A percentile compares a stretch with the other conserved stretches of the same genome.
phyloP scores from a whole-genome alignment of 2,113 vertebrate species.

The Nycticorax nycticorax region DNA sequence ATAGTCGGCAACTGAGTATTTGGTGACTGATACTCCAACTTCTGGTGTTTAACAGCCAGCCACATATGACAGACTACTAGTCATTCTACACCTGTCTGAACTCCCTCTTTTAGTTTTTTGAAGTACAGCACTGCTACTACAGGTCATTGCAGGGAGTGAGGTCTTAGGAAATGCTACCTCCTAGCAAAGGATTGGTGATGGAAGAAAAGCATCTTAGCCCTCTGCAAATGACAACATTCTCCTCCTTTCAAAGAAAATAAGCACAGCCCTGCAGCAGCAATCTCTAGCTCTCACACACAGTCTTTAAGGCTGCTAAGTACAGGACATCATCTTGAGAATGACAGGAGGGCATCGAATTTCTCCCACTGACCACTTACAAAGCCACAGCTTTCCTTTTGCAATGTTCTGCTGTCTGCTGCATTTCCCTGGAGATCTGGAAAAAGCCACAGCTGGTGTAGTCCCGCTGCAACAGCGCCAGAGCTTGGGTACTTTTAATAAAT shows the following conservation, averaged over 20 bases:
- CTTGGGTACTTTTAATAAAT: background rate
- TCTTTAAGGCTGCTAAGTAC: background rate
- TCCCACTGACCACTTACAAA: background rate
- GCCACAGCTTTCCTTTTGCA: background rate
- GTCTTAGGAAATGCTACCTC: background rate
- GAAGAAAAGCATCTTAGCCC: background rate
- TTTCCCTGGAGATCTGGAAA: background rate
- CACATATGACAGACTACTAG: background rate
- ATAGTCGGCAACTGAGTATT: background rate
- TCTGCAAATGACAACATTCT: background rate
- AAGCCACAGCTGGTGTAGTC: background rate
- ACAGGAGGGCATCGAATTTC: background rate
- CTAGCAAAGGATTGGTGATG: background rate
- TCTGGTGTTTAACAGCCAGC: background rate
- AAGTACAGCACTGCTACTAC: background rate
- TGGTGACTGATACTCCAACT: background rate
- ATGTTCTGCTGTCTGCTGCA: background rate
- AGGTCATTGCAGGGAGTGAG: background rate
- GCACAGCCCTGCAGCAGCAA: background rate
- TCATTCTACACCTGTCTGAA: background rate
- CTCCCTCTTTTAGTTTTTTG: background rate
- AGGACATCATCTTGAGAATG: background rate
- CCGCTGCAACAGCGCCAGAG: background rate
- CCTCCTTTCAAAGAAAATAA: background rate
- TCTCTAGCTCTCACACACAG: background rate